These are phyloP conservation scores for Hymenopus coronatus DNA, from an alignment of 2,888 invertebrate species.

Conservation along the genomic window DNA sequence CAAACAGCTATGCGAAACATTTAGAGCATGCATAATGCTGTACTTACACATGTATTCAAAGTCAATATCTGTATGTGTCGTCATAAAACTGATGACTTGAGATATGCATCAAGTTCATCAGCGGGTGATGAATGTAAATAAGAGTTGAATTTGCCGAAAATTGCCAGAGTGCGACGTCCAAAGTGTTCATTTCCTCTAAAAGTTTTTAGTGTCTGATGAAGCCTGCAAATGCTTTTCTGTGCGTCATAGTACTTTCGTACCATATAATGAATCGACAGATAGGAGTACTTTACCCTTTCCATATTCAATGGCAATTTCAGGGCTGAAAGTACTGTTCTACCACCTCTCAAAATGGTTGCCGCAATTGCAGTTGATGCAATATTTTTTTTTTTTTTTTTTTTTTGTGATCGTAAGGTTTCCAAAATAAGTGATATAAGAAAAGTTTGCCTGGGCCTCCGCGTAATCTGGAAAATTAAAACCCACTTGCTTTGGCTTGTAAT, in stretches of 20 bases:
- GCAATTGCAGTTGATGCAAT: no score
- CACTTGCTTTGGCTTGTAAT: no score
- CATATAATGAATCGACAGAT: constrained; percentile 10
- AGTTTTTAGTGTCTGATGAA: background rate
- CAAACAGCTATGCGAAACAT: constrained; percentile 19
- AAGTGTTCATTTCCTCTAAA: background rate
- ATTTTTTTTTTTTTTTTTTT: no score
- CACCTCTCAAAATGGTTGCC: background rate
- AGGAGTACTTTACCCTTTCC: constrained; percentile 13
- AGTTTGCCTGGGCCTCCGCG: no score
- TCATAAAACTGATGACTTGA: constrained; percentile 6
- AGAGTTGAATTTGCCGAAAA: constrained; percentile 21
- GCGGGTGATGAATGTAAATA: constrained; percentile 11
- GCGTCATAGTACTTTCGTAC: constrained; percentile 10
- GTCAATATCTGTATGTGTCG: no score
- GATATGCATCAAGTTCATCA: background rate
- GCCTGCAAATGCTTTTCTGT: constrained; percentile 16
- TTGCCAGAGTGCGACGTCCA: constrained; percentile 19
- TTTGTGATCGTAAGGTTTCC: no score
- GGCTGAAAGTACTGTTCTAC: background rate
- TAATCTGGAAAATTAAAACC: no score
- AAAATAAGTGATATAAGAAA: no score
- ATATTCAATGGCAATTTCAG: constrained; percentile 15
- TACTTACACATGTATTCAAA: constrained; percentile 4
- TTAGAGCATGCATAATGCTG: constrained; percentile 10